Evolutionary conservation across 2,797 vertebrate genomes (phyloP), one percentile per base, ranked within the genome.

Genomic region (Synanceia verrucosa): DNA sequence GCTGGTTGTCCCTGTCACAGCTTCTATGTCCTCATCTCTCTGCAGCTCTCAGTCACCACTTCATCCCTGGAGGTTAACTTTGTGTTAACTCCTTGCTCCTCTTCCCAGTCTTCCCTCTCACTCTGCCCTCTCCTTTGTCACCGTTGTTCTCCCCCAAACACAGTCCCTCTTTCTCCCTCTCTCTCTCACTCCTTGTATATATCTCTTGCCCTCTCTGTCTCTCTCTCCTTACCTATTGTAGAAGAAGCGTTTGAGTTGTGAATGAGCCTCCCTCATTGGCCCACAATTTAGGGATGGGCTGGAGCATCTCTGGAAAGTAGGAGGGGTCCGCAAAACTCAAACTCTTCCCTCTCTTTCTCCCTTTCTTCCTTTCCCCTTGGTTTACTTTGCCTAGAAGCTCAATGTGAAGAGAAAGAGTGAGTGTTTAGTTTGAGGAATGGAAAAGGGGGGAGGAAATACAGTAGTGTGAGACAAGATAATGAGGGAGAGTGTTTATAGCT

Each of bases 191-290:
- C 89, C 88, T 91, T 93, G 60, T 68, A 74, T 82, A 80, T 85
- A 71, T 86, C 64, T 86, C 73, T 82, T 68, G 46, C 78, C 70
- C 83, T 79, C 73, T 83, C 71, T 79, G 73, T 73, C 82, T 93
- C 90, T 84, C 93, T 90, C 92, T 90, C 93, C 89, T 95, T 94
- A 94, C 94, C 94, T 95, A 95, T 94, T 93, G 94, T 92, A 92
- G 89, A 91, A 86, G 89, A 88, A 93, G 88, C 81, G 77, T 86
- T 82, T 86, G 86, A 78, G 73, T 78, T 89, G 81, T 80, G 86
- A 91, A 86, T 87, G 84, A 88, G 86, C 74, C 50, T 48, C 31
- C 76, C 86, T 90, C 82, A 95, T 95, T 94, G 93, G 94, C 70
- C 72, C 75, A 71, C 59, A 86, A 85, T 91, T 90, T 88, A 87